Conservation (phyloP, 2,888 invertebrate species). For the Mythimna ferrago region DNA sequence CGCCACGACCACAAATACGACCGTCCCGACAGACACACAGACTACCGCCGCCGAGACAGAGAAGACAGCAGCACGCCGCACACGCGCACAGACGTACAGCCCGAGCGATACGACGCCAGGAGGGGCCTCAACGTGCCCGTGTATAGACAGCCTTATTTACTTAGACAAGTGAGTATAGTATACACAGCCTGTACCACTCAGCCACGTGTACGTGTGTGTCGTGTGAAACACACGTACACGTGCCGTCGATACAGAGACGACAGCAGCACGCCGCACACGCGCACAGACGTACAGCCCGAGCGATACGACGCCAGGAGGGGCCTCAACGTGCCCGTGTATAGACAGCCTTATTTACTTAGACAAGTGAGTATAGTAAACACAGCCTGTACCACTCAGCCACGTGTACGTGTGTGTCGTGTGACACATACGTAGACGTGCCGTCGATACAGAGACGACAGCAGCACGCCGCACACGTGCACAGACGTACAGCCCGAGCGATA, state of each 20-base stretch:
- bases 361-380: conserved; percentile 69
- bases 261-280: conserved; percentile 10
- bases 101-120: conserved; percentile 45
- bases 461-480: neutral
- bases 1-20: conserved; percentile 49
- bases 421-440: conserved; percentile 18
- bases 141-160: conserved; percentile 74
- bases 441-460: conserved; percentile 48
- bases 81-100: conserved; percentile 6
- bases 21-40: conserved; percentile 34
- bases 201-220: too few species aligned
- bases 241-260: conserved; percentile 55
- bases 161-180: conserved; percentile 75
- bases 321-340: conserved; percentile 64
- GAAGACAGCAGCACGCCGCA: conserved; percentile 36
- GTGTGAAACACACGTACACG: too few species aligned
- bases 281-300: conserved; percentile 23
- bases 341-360: conserved; percentile 76
- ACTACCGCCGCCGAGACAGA: conserved; percentile 49
- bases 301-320: conserved; percentile 47
- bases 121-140: conserved; percentile 60
- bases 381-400: too few species aligned
- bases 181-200: too few species aligned
- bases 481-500: conserved; percentile 35
- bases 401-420: too few species aligned